These are phyloP conservation scores for Litocranius walleri DNA, from an alignment of 2,113 vertebrate species.

Conservation along the genomic window DNA sequence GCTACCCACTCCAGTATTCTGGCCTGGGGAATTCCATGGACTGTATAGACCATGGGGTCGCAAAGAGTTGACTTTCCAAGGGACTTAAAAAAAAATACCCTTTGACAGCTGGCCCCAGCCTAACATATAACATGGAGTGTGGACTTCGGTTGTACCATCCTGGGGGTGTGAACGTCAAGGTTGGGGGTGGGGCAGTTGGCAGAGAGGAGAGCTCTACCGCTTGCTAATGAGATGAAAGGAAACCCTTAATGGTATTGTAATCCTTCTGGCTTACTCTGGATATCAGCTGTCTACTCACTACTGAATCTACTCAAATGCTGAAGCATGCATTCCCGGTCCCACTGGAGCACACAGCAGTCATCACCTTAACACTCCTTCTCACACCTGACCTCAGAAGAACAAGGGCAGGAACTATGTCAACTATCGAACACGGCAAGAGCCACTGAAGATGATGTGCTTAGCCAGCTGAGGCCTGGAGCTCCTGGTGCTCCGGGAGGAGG, in stretches of 20 bases:
- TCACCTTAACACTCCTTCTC: background rate
- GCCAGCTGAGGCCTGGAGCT: background rate
- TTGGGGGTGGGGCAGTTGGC: background rate
- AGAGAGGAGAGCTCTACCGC: background rate
- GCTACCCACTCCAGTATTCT: background rate
- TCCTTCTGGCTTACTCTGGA: background rate
- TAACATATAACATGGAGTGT: background rate
- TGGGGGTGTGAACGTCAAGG: background rate
- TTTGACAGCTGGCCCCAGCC: background rate
- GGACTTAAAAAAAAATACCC: background rate
- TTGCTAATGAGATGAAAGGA: background rate
- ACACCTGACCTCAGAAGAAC: background rate
- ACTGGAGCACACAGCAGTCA: background rate
- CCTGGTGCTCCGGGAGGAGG: background rate
- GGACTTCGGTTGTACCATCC: background rate
- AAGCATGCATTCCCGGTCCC: too few species aligned
- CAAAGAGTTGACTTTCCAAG: background rate
- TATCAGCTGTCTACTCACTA: background rate
- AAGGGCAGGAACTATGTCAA: background rate
- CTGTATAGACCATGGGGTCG: background rate
- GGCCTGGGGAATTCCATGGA: background rate
- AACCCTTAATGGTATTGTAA: background rate
- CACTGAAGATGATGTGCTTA: background rate
- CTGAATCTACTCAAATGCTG: background rate
- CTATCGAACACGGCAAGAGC: background rate